phyloP scores from a whole-genome alignment of 2,113 vertebrate species.

The Gavia stellata region DNA sequence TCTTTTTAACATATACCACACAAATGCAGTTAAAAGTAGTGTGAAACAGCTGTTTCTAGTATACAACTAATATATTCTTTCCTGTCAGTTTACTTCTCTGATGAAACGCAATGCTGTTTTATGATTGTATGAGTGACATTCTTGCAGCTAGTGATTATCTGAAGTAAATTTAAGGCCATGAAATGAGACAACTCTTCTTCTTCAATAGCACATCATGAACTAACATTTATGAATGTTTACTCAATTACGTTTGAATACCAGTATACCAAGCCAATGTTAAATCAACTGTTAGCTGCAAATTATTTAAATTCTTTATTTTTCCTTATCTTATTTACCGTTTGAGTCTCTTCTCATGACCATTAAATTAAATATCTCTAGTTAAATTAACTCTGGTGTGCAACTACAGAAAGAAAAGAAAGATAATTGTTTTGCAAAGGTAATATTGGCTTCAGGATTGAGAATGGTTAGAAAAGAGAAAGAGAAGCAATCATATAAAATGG shows the following conservation, averaged over 20 bases:
- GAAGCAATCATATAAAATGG: not conserved
- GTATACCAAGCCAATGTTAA: not conserved
- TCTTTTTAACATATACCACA: not conserved
- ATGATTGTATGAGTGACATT: not conserved
- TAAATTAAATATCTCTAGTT: not conserved
- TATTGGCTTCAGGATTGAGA: not conserved
- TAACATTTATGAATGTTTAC: not conserved
- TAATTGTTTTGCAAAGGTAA: not conserved
- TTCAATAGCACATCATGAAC: not conserved
- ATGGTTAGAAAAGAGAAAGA: not conserved
- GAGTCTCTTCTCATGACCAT: not conserved
- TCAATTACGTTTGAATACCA: not conserved
- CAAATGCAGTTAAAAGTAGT: not conserved
- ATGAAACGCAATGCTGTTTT: not conserved
- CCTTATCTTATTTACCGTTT: not conserved
- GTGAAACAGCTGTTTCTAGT: not conserved
- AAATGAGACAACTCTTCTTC: not conserved
- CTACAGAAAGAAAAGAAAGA: not conserved
- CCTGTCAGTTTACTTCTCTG: not conserved
- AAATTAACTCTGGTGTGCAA: not conserved
- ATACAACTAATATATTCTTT: not conserved
- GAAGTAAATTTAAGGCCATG: not conserved
- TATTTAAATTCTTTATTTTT: not conserved
- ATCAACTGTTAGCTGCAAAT: not conserved
- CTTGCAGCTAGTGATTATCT: not conserved